These are phyloP conservation scores for Ispidina picta DNA, from an alignment of 2,797 vertebrate genomes.

Conservation along the genomic window DNA sequence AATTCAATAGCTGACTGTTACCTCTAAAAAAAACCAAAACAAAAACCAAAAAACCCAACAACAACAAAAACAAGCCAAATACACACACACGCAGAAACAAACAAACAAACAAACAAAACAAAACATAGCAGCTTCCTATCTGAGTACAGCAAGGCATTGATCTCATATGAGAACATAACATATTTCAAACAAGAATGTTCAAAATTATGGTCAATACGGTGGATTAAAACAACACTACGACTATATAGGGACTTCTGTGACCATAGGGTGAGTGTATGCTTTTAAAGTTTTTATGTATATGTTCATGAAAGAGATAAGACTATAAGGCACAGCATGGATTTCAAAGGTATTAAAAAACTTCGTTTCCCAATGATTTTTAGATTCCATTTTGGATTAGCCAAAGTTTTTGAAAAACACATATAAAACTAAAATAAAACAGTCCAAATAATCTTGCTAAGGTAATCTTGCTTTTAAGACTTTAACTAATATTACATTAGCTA, in stretches of 20 bases:
- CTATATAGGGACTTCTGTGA: not conserved
- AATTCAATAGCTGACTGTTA: not conserved
- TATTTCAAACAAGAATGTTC: not conserved
- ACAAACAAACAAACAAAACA: too few species aligned
- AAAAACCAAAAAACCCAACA: too few species aligned
- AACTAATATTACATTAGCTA: not conserved
- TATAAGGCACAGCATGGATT: not conserved
- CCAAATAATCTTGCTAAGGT: not conserved
- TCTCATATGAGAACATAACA: not conserved
- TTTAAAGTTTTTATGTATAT: not conserved
- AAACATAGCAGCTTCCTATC: not conserved
- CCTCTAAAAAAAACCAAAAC: not conserved
- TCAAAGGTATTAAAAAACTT: not conserved
- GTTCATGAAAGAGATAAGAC: not conserved
- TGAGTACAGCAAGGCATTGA: not conserved
- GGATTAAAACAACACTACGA: not conserved
- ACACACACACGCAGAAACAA: too few species aligned
- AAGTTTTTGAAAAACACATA: not conserved
- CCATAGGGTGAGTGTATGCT: accelerated
- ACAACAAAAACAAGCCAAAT: too few species aligned
- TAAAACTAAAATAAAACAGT: not conserved
- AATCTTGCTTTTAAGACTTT: not conserved
- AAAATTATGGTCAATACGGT: not conserved
- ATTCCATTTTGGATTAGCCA: not conserved
- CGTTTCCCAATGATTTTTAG: not conserved